Percentiles rank a stretch among this genome's conserved stretches.
These are phyloP conservation scores for Meleagris gallopavo DNA, from an alignment of 2,113 vertebrate species.

Conservation along the genomic window DNA sequence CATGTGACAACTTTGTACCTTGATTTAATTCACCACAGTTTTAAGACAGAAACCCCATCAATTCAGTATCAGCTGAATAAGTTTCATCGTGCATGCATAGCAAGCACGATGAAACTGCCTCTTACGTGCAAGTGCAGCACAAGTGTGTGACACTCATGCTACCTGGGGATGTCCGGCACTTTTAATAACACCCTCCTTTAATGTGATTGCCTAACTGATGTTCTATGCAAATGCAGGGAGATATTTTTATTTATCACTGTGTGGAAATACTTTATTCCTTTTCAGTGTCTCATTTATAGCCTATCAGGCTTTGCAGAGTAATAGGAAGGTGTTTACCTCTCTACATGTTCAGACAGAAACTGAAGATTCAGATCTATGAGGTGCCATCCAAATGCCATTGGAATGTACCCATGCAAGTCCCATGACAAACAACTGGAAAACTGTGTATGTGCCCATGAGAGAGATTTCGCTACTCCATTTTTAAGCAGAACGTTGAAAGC, in stretches of 20 bases:
- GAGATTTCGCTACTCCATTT: neutral
- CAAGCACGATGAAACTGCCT: neutral
- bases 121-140: neutral
- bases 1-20: neutral
- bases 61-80: neutral
- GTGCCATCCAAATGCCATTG: fast-evolving
- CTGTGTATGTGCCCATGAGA: neutral
- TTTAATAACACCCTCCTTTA: neutral
- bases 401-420: neutral
- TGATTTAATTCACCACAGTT: neutral
- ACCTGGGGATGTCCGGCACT: neutral
- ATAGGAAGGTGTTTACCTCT: neutral
- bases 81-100: neutral
- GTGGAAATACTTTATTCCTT: neutral
- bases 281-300: neutral
- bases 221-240: neutral
- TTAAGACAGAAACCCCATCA: neutral
- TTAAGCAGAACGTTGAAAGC: neutral
- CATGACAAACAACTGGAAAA: neutral
- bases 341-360: neutral
- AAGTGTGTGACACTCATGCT: neutral
- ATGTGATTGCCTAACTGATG: neutral
- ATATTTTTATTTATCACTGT: neutral
- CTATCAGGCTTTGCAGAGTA: fast-evolving
- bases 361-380: neutral